Conservation (phyloP, 2,113 vertebrate species). For the Sylvicapra grimmia region DNA sequence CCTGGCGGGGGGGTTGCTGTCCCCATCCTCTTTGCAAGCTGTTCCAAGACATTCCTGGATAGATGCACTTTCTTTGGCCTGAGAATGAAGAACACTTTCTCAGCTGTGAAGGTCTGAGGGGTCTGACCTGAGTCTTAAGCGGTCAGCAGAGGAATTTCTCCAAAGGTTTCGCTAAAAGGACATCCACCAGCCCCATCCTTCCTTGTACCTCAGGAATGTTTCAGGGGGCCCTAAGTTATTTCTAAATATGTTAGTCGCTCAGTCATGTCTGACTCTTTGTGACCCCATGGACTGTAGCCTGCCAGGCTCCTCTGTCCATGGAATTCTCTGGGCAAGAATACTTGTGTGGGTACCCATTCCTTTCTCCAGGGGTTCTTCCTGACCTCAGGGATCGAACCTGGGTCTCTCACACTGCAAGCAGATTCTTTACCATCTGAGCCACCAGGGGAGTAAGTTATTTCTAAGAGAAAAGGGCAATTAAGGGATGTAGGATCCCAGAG, state of each 20-base stretch:
- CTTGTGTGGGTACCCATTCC: not conserved
- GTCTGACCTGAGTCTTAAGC: not conserved
- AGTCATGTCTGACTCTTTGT: not conserved
- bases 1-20: fast-evolving
- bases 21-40: fast-evolving
- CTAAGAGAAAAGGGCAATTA: not conserved
- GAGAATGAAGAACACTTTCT: not conserved
- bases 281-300: not conserved
- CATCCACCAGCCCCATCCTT: fast-evolving
- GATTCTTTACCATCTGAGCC: not conserved
- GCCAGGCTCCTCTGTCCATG: not conserved
- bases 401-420: not conserved
- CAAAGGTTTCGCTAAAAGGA: not conserved
- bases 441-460: not conserved
- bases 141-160: not conserved
- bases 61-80: not conserved
- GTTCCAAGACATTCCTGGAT: too few relatives aligned
- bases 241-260: not conserved
- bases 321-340: not conserved
- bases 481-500: not conserved
- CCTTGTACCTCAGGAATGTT: not conserved
- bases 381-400: not conserved
- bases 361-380: not conserved
- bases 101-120: not conserved
- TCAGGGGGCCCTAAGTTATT: not conserved